Base-by-base conservation (phyloP, 2,888 invertebrate species). In the Sipha maydis region DNA sequence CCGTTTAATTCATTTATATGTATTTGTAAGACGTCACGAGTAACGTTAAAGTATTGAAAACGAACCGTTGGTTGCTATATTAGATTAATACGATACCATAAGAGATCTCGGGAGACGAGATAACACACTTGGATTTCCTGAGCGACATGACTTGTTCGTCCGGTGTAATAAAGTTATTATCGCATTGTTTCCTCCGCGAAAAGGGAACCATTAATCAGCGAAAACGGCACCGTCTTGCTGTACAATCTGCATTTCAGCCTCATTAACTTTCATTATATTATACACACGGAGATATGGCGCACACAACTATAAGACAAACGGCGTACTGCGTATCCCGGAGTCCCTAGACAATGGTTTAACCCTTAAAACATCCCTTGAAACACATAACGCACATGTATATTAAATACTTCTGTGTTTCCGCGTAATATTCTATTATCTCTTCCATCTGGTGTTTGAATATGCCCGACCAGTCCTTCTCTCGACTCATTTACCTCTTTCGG, bases 221-320 rank as follows among this genome's bases (percentile, higher is more conserved):
- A 88, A 88, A 88, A 88, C 86, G 86, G 86, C 61, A 88, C 86
- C 86, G 86, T 88, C 86, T 88, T 88, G 86, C 86, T 61, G 80
- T 56, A 56, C 89, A 89, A 89, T 89, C 89, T 89, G 89, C 84
- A 89, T 89, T 89, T 89, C 89, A 78, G 78, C 83, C 89, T 89
- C 89, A 89, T 89, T 89, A 89, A 89, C 89, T 89, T 88, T 88
- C 86, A 88, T 88, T 88, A 88, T 61, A 73, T 56, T 78, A 80
- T 80, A 86, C 79, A 86, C 77, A 77, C 77, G 77, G 77, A 85
- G 85, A 85, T 85, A 85, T 48, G 48, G 77, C 77, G 67, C 67
- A 7, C 85, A 77, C 38, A 75, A 75, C 61, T 76, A 41, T 80
- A 88, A 88, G 86, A 88, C 86, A 88, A 86, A 88, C 86, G 80